Conservation (phyloP, 2,888 invertebrate species). For the Andricus curvator region DNA sequence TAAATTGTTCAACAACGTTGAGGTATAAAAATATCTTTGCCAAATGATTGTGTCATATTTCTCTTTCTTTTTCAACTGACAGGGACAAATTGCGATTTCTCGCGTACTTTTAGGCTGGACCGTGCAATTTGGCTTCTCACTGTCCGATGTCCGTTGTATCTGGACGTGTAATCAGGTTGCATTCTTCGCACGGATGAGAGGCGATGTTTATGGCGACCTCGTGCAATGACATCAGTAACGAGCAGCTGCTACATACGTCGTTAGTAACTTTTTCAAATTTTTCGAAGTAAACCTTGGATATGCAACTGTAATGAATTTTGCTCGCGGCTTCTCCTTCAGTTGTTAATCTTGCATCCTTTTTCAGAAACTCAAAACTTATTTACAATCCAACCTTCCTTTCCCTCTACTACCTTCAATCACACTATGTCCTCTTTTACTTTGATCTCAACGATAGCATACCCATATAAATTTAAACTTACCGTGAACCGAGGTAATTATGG, state of each 20-base stretch:
- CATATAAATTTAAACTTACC: background rate
- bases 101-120: slow-evolving; percentile 36
- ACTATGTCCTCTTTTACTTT: background rate
- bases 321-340: slow-evolving; percentile 1
- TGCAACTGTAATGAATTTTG: slow-evolving; percentile 3
- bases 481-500: too few species aligned
- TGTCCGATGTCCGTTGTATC: slow-evolving; percentile 61
- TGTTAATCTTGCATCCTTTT: background rate
- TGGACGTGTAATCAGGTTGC: slow-evolving; percentile 69
- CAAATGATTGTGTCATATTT: slow-evolving; percentile 29
- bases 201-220: slow-evolving; percentile 68
- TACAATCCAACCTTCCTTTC: background rate
- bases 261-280: slow-evolving; percentile 69
- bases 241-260: slow-evolving; percentile 71
- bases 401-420: background rate
- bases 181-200: slow-evolving; percentile 64
- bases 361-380: slow-evolving; percentile 9
- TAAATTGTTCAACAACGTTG: background rate
- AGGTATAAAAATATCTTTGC: background rate
- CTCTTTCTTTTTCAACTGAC: slow-evolving; percentile 31
- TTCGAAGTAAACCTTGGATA: slow-evolving; percentile 7
- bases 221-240: slow-evolving; percentile 74
- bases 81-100: slow-evolving; percentile 37
- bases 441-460: background rate
- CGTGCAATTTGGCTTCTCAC: slow-evolving; percentile 45